phyloP scores from a whole-genome alignment of 1,140 invertebrate species.

The Cydia amplana region DNA sequence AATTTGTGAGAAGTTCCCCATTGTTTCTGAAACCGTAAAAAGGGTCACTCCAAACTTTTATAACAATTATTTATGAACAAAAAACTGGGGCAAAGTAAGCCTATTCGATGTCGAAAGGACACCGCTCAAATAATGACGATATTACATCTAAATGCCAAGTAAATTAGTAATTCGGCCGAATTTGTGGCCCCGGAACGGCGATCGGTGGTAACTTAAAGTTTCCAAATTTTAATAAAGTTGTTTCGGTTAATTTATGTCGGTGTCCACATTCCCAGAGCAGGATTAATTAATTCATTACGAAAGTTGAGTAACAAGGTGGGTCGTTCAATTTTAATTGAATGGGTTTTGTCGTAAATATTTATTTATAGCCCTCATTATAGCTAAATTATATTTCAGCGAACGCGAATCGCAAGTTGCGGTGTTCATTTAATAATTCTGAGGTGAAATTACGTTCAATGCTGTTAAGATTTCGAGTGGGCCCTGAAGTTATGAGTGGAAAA shows the following conservation, averaged over 20 bases:
- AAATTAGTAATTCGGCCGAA: conserved; percentile 59
- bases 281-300: conserved; percentile 60
- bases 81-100: conserved; percentile 19
- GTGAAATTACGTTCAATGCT: background rate
- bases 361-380: conserved; percentile 48
- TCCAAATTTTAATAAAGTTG: conserved; percentile 62
- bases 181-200: conserved; percentile 52
- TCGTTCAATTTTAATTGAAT: conserved; percentile 45
- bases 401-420: conserved; percentile 35
- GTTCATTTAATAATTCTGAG: conserved; percentile 16
- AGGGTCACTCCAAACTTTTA: conserved; percentile 25
- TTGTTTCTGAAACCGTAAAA: conserved; percentile 5
- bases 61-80: conserved; percentile 29
- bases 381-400: conserved; percentile 33
- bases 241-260: conserved; percentile 48
- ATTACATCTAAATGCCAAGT: conserved; percentile 57
- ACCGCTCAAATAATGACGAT: conserved; percentile 50
- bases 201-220: conserved; percentile 62
- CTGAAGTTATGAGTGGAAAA: conserved; percentile 13
- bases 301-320: conserved; percentile 51
- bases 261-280: conserved; percentile 43
- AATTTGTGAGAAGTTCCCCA: conserved; percentile 2
- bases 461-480: conserved; percentile 16
- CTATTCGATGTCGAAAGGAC: background rate
- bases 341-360: conserved; percentile 46